phyloP scores from a whole-genome alignment of 2,888 invertebrate species.

The Cryptus viduatorius region DNA sequence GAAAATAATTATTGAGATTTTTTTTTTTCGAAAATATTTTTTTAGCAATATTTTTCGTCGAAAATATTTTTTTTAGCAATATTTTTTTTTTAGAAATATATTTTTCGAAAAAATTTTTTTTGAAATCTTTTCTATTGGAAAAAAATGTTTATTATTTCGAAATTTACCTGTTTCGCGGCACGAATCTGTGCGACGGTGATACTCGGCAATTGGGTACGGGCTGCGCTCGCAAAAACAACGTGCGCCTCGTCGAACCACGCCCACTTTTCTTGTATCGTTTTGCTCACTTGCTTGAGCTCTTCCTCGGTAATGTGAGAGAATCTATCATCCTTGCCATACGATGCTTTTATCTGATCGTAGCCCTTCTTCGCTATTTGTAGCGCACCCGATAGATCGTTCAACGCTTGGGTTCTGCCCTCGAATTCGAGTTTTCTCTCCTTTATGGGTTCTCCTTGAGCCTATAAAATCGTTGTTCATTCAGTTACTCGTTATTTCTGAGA shows the following conservation, averaged over 20 bases:
- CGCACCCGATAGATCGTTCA: conserved; percentile 92
- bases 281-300: conserved; percentile 92
- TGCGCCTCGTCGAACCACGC: conserved; percentile 93
- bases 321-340: conserved; percentile 88
- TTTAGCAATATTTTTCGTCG: conserved; percentile 73
- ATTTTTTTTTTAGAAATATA: conserved; percentile 69
- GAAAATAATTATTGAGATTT: conserved; percentile 76
- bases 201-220: conserved; percentile 91
- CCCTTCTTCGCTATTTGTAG: conserved; percentile 94
- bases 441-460: conserved; percentile 95
- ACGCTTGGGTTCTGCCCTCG: conserved; percentile 91
- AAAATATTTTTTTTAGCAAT: background rate
- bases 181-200: conserved; percentile 93
- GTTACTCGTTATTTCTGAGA: background rate
- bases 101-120: too few species aligned
- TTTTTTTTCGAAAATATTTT: background rate
- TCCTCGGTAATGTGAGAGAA: conserved; percentile 93
- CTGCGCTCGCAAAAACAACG: conserved; percentile 88
- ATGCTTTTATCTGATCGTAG: conserved; percentile 88
- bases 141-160: conserved; percentile 84
- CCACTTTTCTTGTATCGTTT: conserved; percentile 87
- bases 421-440: conserved; percentile 93
- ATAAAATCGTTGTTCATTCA: conserved; percentile 80
- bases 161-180: conserved; percentile 90
- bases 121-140: background rate